phyloP scores from a whole-genome alignment of 1,140 invertebrate genomes.

The Idris sp. region DNA sequence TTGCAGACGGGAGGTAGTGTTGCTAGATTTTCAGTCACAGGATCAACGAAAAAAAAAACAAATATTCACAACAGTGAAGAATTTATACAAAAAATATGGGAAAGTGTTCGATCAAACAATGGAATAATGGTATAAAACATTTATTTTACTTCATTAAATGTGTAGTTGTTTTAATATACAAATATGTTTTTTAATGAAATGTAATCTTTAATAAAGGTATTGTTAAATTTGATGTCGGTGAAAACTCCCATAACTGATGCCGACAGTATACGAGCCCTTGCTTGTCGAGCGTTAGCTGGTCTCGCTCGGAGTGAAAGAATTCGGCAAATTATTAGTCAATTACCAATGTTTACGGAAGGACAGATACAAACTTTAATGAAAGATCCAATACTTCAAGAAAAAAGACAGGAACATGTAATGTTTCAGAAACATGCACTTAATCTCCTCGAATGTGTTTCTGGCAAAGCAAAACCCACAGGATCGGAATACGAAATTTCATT shows the following conservation, averaged over 20 bases:
- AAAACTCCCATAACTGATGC: conserved; percentile 98
- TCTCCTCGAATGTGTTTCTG: conserved; percentile 93
- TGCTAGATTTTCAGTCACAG: conserved; percentile 81
- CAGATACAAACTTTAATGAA: conserved; percentile 96
- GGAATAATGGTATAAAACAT: conserved; percentile 90
- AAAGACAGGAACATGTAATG: conserved; percentile 94
- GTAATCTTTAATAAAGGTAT: conserved; percentile 76
- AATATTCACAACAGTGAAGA: conserved; percentile 88
- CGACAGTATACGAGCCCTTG: conserved; percentile 93
- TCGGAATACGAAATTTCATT: conserved; percentile 90
- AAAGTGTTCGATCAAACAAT: conserved; percentile 93
- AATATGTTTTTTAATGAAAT: conserved; percentile 3
- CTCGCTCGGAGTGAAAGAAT: conserved; percentile 94
- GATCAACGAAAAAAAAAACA: conserved; percentile 85
- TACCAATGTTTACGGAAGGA: conserved; percentile 95
- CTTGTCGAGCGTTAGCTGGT: conserved; percentile 94
- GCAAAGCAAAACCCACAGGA: conserved; percentile 90
- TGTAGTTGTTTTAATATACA: conserved; percentile 4
- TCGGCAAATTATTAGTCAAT: conserved; percentile 95
- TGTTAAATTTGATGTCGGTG: conserved; percentile 90
- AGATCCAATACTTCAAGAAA: conserved; percentile 97
- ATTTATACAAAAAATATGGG: conserved; percentile 94
- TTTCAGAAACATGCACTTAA: conserved; percentile 97
- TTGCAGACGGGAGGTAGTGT: conserved; percentile 81
- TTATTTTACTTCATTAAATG: too few species aligned